phyloP scores from a whole-genome alignment of 2,113 vertebrate genomes.

The Hypomesus transpacificus region DNA sequence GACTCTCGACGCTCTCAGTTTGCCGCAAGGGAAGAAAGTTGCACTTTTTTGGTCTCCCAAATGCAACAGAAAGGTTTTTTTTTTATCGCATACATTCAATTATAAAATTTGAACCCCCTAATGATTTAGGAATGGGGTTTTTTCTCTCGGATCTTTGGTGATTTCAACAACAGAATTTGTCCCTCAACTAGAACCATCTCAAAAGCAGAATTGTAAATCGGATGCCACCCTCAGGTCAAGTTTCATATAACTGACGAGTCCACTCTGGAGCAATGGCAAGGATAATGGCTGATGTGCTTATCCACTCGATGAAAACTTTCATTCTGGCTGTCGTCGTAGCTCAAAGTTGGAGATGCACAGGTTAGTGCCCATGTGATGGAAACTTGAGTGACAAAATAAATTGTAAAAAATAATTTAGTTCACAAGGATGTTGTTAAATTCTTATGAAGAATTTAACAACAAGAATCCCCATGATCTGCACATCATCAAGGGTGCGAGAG shows the following conservation, averaged over 20 bases:
- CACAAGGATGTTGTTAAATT: no score
- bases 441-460: no score
- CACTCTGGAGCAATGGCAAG: conserved; percentile 39
- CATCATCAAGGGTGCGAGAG: no score
- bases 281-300: conserved; percentile 44
- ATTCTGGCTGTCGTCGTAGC: conserved; percentile 48
- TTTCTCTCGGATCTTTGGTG: not conserved
- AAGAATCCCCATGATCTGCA: no score
- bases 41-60: conserved; percentile 37
- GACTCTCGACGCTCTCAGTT: conserved; percentile 17
- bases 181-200: conserved; percentile 1
- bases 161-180: conserved; percentile 2
- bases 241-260: conserved; percentile 12
- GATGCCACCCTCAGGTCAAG: conserved; percentile 37
- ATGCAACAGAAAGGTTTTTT: conserved; percentile 14
- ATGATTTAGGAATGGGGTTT: conserved; percentile 11
- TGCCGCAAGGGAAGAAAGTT: conserved; percentile 38
- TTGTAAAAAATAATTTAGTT: no score
- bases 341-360: conserved; percentile 43
- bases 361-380: conserved; percentile 45
- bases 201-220: conserved; percentile 32
- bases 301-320: conserved; percentile 10
- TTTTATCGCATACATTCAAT: conserved; percentile 34
- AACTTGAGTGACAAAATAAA: conserved; percentile 11
- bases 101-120: conserved; percentile 24